These are phyloP conservation scores for Cyclina sinensis DNA, from an alignment of 1,140 invertebrate genomes.

Conservation along the genomic window DNA sequence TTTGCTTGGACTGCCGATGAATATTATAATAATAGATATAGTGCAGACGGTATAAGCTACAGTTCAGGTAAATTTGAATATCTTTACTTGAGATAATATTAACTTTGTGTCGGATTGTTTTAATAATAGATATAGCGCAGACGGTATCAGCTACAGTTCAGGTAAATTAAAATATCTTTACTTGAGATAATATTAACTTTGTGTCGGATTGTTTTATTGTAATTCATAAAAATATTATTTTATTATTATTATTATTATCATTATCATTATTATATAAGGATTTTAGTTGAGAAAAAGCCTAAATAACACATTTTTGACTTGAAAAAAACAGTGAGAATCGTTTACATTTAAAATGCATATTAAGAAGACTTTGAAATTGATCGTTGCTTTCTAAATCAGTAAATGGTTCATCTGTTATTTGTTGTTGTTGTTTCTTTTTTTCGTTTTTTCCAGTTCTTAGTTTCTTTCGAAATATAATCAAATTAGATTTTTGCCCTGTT, in stretches of 20 bases:
- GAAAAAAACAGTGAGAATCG: too few relatives aligned
- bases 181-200: not conserved
- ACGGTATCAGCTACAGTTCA: slow-evolving; percentile 6
- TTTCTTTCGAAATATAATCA: too few relatives aligned
- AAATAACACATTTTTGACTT: too few relatives aligned
- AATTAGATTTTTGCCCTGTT: too few relatives aligned
- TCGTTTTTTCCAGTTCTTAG: too few relatives aligned
- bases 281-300: too few relatives aligned
- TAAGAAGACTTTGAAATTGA: too few relatives aligned
- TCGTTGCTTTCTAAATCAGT: too few relatives aligned
- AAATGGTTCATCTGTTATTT: too few relatives aligned
- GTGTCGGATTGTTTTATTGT: not conserved
- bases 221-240: too few relatives aligned
- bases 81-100: too few relatives aligned
- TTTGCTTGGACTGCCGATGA: not conserved
- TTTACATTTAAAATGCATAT: too few relatives aligned
- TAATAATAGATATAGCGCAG: not conserved
- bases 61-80: not conserved
- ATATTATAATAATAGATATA: slow-evolving; percentile 18
- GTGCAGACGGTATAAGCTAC: slow-evolving; percentile 11
- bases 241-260: not conserved
- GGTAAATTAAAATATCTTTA: not conserved
- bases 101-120: not conserved
- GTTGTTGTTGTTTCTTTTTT: not conserved
- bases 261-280: not conserved